phyloP scores from a whole-genome alignment of 2,113 vertebrate genomes.

The Octodon degus region DNA sequence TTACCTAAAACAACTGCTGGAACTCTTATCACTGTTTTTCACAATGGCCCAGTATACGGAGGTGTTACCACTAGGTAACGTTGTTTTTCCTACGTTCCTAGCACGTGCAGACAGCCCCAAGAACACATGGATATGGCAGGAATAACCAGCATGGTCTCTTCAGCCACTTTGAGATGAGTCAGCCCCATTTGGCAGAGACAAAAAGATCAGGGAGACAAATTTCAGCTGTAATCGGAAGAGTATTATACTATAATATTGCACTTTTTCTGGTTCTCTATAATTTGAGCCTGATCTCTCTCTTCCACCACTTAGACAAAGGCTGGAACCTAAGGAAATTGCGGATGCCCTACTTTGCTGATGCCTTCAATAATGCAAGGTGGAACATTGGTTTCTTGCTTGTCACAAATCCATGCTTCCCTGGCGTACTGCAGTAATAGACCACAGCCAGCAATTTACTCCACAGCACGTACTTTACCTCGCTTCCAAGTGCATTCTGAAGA shows the following conservation, averaged over 20 bases:
- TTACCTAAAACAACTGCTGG: not conserved
- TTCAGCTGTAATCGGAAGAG: conserved; percentile 57
- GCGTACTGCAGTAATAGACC: not conserved
- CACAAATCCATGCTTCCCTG: conserved; percentile 17
- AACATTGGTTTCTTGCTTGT: conserved; percentile 31
- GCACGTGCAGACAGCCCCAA: conserved; percentile 23
- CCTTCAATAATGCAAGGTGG: conserved; percentile 26
- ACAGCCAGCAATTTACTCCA: not conserved
- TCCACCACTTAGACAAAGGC: conserved; percentile 42
- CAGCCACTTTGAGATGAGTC: conserved; percentile 53
- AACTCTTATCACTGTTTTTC: not conserved
- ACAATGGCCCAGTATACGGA: conserved; percentile 5
- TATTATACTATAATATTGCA: conserved; percentile 37
- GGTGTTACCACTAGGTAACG: not conserved
- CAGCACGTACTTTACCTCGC: not conserved
- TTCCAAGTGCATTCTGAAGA: conserved; percentile 42
- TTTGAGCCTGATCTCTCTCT: conserved; percentile 53
- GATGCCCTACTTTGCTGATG: conserved; percentile 59
- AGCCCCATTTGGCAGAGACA: conserved; percentile 62
- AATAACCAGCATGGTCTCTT: conserved; percentile 18
- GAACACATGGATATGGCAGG: not conserved
- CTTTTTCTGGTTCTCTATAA: conserved; percentile 57
- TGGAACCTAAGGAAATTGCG: conserved; percentile 69
- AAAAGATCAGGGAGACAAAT: conserved; percentile 69
- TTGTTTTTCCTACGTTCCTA: not conserved